A percentile compares a stretch with the other conserved stretches of the same genome.
Evolutionary conservation across 2,797 vertebrate species (phyloP).

Genomic region (Epinephelus awoara): DNA sequence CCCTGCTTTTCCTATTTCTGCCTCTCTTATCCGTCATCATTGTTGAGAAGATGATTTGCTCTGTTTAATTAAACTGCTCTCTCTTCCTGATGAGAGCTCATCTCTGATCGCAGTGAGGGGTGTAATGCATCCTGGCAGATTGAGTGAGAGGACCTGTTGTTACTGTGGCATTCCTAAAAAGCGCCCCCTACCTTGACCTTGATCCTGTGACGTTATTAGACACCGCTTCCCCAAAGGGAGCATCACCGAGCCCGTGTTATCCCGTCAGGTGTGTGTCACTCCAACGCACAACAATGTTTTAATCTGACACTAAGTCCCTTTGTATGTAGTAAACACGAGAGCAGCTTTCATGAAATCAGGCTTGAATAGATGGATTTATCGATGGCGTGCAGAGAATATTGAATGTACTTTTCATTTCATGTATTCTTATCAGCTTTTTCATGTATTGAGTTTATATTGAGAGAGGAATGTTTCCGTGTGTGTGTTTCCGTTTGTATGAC

Average conservation of each 20-base stretch:
- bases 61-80: constrained; percentile 81
- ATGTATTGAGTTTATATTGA: constrained; percentile 38
- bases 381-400: constrained; percentile 36
- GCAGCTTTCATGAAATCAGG: constrained; percentile 50
- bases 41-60: constrained; percentile 64
- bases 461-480: constrained; percentile 11
- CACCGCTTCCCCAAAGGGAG: constrained; percentile 42
- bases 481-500: constrained; percentile 39
- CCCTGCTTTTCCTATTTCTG: constrained; percentile 25
- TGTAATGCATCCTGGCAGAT: constrained; percentile 51
- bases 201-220: constrained; percentile 64
- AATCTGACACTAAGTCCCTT: constrained; percentile 57
- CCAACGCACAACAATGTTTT: constrained; percentile 36
- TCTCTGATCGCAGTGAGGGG: constrained; percentile 59
- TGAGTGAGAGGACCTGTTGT: constrained; percentile 73
- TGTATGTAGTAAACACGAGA: constrained; percentile 46
- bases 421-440: constrained; percentile 50
- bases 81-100: constrained; percentile 71
- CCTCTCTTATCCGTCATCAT: constrained; percentile 68
- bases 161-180: constrained; percentile 36
- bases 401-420: constrained; percentile 33
- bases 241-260: constrained; percentile 43
- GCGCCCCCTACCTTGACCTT: constrained; percentile 68
- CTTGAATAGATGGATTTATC: constrained; percentile 53
- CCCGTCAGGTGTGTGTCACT: constrained; percentile 54